Percentiles rank a stretch among this genome's conserved stretches.
Conservation (phyloP, 2,888 invertebrate genomes). For the Loripinus fragilis region DNA sequence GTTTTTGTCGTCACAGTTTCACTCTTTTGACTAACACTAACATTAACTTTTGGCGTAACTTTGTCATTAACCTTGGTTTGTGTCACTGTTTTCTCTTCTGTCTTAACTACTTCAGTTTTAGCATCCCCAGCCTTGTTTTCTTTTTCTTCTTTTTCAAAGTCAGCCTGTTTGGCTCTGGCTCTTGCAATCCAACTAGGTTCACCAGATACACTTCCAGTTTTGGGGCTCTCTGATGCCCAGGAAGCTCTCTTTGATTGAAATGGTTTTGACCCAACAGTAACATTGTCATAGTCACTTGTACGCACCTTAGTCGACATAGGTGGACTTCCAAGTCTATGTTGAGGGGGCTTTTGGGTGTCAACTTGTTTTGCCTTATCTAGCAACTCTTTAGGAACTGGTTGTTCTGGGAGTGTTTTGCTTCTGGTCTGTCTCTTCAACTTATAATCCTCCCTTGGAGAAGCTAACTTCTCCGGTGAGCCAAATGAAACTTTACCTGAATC, state of each 20-base stretch:
- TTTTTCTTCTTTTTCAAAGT: conserved; percentile 42
- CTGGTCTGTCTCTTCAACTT: conserved; percentile 68
- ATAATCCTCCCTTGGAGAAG: conserved; percentile 75
- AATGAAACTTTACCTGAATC: not conserved
- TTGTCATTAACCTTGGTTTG: conserved; percentile 10
- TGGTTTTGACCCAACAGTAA: conserved; percentile 32
- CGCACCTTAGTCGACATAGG: conserved; percentile 24
- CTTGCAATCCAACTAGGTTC: conserved; percentile 65
- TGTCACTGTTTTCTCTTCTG: conserved; percentile 20
- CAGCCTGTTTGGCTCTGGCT: conserved; percentile 52
- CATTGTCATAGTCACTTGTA: conserved; percentile 54
- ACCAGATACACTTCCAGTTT: conserved; percentile 29
- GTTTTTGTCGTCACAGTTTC: conserved; percentile 1
- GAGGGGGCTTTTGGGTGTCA: conserved; percentile 17
- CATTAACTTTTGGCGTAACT: conserved; percentile 1
- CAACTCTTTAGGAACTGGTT: conserved; percentile 62
- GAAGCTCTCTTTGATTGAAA: conserved; percentile 50
- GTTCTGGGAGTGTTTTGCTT: conserved; percentile 75
- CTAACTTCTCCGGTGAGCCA: conserved; percentile 59
- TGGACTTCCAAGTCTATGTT: conserved; percentile 41
- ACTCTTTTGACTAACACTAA: not conserved
- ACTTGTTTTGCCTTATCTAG: conserved; percentile 50
- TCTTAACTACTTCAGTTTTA: conserved; percentile 41
- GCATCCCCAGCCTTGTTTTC: conserved; percentile 27
- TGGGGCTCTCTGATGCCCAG: conserved; percentile 45